Conservation (phyloP, 2,797 vertebrate species). For the Cyprinella venusta region DNA sequence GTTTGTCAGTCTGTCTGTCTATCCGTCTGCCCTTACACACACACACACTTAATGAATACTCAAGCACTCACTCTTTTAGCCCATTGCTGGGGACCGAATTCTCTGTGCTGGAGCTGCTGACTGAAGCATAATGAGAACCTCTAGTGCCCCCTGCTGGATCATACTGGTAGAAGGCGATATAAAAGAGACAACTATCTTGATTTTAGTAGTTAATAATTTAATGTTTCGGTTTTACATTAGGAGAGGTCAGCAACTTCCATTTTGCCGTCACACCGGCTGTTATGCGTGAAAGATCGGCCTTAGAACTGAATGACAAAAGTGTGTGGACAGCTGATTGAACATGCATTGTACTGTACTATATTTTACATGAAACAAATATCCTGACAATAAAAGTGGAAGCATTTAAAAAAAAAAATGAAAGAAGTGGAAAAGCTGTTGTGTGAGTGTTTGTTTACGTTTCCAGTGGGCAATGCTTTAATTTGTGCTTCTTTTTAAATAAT, state of each 20-base stretch:
- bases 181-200: constrained; percentile 75
- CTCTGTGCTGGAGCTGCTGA: constrained; percentile 71
- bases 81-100: constrained; percentile 72
- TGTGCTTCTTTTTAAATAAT: background rate
- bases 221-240: constrained; percentile 77
- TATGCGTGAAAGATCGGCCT: constrained; percentile 88
- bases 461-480: background rate
- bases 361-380: constrained; percentile 99
- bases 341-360: constrained; percentile 99
- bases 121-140: constrained; percentile 73
- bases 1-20: constrained; percentile 60
- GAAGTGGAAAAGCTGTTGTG: constrained; percentile 1
- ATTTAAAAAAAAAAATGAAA: constrained; percentile 65
- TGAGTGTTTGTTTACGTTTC: background rate
- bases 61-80: constrained; percentile 55
- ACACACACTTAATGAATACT: constrained; percentile 25
- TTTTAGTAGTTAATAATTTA: constrained; percentile 84
- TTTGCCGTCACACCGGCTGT: constrained; percentile 80
- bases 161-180: constrained; percentile 70
- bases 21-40: constrained; percentile 46
- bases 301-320: constrained; percentile 84
- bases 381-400: constrained; percentile 94
- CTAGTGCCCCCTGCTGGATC: constrained; percentile 65
- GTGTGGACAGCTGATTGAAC: constrained; percentile 86
- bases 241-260: constrained; percentile 74